These are phyloP conservation scores for Gila orcuttii DNA, from an alignment of 2,113 vertebrate genomes.

Conservation along the genomic window DNA sequence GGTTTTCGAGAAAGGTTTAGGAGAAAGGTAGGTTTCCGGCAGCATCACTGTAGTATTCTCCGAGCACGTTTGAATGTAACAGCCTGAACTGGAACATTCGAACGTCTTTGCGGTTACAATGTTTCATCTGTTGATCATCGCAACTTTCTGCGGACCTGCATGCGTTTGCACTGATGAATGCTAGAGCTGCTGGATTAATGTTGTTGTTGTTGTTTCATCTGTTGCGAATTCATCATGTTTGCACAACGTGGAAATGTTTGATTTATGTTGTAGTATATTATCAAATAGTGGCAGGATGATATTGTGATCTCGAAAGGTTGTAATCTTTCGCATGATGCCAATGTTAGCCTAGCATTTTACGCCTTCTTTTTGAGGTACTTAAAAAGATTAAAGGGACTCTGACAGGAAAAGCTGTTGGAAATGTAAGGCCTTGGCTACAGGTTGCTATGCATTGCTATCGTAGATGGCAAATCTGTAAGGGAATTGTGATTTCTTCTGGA, in stretches of 20 bases:
- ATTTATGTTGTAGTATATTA: not conserved
- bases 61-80: not conserved
- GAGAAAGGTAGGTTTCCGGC: not conserved
- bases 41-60: too few relatives aligned
- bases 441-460: not conserved
- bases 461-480: not conserved
- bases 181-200: not conserved
- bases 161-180: not conserved
- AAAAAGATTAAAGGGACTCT: not conserved
- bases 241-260: not conserved
- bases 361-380: not conserved
- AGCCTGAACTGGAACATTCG: not conserved
- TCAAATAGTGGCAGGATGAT: not conserved
- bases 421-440: not conserved
- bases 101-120: not conserved
- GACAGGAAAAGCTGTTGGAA: not conserved
- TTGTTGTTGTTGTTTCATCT: not conserved
- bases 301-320: not conserved
- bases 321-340: not conserved
- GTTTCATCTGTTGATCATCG: slow-evolving; percentile 23
- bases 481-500: not conserved
- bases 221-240: not conserved
- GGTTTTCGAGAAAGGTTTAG: not conserved
- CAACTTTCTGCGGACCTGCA: not conserved
- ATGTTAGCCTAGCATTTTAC: not conserved